Evolutionary conservation across 35 echinoderm and acorn worm genomes (phyloP), one percentile per base, ranked within the genome.

Genomic region (Anneissia japonica): DNA sequence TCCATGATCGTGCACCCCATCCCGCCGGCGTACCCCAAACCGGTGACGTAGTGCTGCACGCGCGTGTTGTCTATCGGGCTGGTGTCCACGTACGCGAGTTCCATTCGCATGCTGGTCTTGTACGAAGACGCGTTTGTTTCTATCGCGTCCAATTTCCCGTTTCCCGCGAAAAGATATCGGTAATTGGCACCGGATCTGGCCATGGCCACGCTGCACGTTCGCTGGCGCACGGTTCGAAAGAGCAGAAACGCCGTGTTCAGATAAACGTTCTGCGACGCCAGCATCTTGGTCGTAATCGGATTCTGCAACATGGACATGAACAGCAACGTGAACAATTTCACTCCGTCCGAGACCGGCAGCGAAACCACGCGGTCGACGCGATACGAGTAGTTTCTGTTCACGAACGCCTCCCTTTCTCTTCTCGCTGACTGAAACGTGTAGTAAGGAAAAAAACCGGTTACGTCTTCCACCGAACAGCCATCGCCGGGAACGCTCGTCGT

Each of bases 301-400:
- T 84, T 84, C 45, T 84, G 82, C 1, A 84, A 32, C 39, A 84
- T 51, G 1, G 41, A 56, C 0, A 84, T 31, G n/a, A 84, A 84
- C 23, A 84, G 40, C 3, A 84, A 21, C 46, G 82, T 55, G 82
- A 23, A 64, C 16, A 21, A 0, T 84, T 32, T n/a, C 0, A 56
- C 82, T 4, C 39, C 33, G 29, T 45, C 31, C 5, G 40, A 19
- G 6, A 45, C 31, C 11, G 82, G 31, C 46, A 72, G 31, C 0
- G 21, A 0, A 11, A 11, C 0, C 0, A 84, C 45, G 31, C 43
- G 30, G 41, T 46, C 31, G 3, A 84, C 41, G 1, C 82, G 82
- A 31, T 84, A 35, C 46, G 82, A 84, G 23, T 84, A 84, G 23
- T 84, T 84, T n/a, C 33, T 35, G 82, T 84, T 84, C 23, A 84